Percentiles rank a stretch among this genome's conserved stretches.
These are phyloP conservation scores for Archips xylosteana DNA, from an alignment of 2,888 invertebrate genomes.

Conservation along the genomic window DNA sequence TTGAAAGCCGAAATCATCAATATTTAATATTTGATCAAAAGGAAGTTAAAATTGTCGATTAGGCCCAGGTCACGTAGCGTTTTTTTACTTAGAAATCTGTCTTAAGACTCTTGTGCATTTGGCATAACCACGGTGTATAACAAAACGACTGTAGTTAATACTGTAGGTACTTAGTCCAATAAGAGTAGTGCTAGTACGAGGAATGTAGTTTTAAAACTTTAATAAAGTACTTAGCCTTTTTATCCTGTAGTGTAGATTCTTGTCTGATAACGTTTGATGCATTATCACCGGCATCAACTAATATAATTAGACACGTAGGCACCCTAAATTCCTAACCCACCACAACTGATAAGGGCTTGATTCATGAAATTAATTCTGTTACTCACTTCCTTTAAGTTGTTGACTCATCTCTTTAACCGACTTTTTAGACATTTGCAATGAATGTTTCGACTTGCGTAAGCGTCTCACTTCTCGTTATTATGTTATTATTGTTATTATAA, in stretches of 20 bases:
- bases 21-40: too few species aligned
- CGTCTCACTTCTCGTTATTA: not conserved
- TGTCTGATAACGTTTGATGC: conserved; percentile 21
- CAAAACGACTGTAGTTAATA: not conserved
- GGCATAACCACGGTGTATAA: not conserved
- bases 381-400: conserved; percentile 63
- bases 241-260: conserved; percentile 27
- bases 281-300: conserved; percentile 21
- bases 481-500: not conserved
- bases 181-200: conserved; percentile 5
- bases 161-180: conserved; percentile 13
- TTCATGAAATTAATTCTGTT: conserved; percentile 65
- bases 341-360: conserved; percentile 66
- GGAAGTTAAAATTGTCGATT: too few species aligned
- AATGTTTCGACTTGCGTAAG: conserved; percentile 12
- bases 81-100: too few species aligned
- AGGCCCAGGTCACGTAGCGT: too few species aligned
- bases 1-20: too few species aligned
- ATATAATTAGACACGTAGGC: conserved; percentile 38
- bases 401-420: conserved; percentile 50
- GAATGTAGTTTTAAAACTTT: conserved; percentile 33
- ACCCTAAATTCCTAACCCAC: conserved; percentile 43
- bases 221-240: conserved; percentile 4
- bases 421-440: conserved; percentile 20
- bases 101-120: too few species aligned